Base-by-base conservation (phyloP, 2,888 invertebrate genomes). In the Andrena hattorfiana region DNA sequence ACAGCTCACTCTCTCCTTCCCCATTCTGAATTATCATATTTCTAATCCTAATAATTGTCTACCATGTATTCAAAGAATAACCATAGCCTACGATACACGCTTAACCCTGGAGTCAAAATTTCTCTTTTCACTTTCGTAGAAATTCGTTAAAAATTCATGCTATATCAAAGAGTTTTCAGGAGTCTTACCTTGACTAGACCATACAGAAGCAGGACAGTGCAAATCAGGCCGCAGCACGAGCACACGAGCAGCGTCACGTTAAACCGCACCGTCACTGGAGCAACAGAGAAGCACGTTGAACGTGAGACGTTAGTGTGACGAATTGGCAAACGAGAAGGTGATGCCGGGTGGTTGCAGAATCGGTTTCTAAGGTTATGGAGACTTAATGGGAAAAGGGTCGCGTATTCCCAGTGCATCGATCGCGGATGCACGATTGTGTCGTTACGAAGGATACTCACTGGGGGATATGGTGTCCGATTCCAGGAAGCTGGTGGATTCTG, bases 231-330 rank as follows among this genome's bases (percentile, higher is more conserved):
- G 85, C 96, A 94, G 4, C 96, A 94, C 68, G 97, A 97, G 93
- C 96, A 96, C 48, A 95, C 95, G 89, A 97, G 94, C 77, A 97
- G 94, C 30, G 96, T 95, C 83, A 97, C 95, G 93, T 96, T 96
- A 93, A 97, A 96, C 81, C 95, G 95, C 90, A 97, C 96, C 35
- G 97, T 96, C n/a, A 96, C 97, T 97, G 95, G 66, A 96, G 96
- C 77, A 84, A 86, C 54, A 84, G 28, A 56, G 10, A 84, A 77
- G 51, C 74, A 75, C 3, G 75, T 69, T 48, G 23, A 42, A n/a
- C 30, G 42, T n/a, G 51, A 48, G 28, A 66, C 35, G 20, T 49
- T 30, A 48, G 56, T 35, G 48, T 35, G 28, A 28, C 16, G 5
- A 10, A 16, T 51, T 63, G 6, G 49, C 2, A 28, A 59, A 32